These are phyloP conservation scores for Leptonema lineaticorne DNA, from an alignment of 1,140 invertebrate genomes.

Conservation along the genomic window DNA sequence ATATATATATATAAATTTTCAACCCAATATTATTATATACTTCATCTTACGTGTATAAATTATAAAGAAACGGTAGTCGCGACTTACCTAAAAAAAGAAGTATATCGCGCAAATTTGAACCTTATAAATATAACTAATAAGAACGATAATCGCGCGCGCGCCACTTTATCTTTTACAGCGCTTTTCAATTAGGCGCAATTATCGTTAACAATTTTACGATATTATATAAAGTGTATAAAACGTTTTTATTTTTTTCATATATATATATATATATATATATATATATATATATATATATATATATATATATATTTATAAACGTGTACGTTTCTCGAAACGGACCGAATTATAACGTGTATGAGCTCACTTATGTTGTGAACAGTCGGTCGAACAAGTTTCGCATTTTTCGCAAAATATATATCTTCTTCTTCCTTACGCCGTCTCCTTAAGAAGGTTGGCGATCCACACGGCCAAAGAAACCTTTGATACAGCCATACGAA, in stretches of 20 bases:
- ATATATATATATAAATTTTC: background rate
- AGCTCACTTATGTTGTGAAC: too few relatives aligned
- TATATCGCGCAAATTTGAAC: background rate
- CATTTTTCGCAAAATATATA: too few relatives aligned
- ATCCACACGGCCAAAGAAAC: too few relatives aligned
- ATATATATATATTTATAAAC: too few relatives aligned
- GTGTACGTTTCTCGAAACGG: too few relatives aligned
- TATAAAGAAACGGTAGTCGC: slow-evolving; percentile 37
- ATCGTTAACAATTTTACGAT: slow-evolving; percentile 41
- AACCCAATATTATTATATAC: background rate
- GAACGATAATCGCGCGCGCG: slow-evolving; percentile 20
- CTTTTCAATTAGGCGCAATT: slow-evolving; percentile 38
- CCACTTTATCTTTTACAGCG: slow-evolving; percentile 32
- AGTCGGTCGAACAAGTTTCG: too few relatives aligned
- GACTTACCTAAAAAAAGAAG: slow-evolving; percentile 1
- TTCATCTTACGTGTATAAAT: too few relatives aligned
- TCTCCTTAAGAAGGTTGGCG: too few relatives aligned
- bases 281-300: too few relatives aligned
- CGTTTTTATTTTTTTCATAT: slow-evolving; percentile 6
- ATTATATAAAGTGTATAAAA: slow-evolving; percentile 35
- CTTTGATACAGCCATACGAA: too few relatives aligned
- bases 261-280: background rate
- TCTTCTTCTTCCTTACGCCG: too few relatives aligned
- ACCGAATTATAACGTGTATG: too few relatives aligned
- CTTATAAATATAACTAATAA: background rate